These are phyloP conservation scores for Clarias macrocephalus DNA, from an alignment of 2,113 vertebrate genomes.

Conservation along the genomic window DNA sequence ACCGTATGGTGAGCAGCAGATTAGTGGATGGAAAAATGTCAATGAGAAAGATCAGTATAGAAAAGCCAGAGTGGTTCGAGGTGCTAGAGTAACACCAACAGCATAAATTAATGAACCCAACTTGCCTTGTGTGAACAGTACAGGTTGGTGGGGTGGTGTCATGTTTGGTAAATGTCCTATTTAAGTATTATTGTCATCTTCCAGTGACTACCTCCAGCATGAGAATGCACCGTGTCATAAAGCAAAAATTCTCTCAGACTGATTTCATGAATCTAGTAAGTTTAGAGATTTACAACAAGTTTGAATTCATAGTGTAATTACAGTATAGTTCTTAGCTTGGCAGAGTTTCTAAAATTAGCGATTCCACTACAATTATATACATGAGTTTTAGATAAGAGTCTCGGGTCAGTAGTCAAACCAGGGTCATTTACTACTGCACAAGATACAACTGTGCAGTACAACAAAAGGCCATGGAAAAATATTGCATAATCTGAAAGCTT, in stretches of 20 bases:
- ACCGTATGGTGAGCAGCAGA: background rate
- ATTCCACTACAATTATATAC: background rate
- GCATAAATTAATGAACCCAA: background rate
- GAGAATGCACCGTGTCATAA: background rate
- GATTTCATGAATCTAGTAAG: background rate
- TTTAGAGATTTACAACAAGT: background rate
- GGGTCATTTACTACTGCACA: background rate
- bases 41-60: background rate
- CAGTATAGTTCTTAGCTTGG: background rate
- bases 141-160: background rate
- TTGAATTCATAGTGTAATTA: background rate
- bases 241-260: background rate
- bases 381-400: background rate
- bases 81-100: background rate
- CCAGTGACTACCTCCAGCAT: background rate
- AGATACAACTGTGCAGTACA: no score
- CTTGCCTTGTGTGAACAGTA: background rate
- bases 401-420: constrained; percentile 8
- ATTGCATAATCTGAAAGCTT: background rate
- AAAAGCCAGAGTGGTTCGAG: background rate
- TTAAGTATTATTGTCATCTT: background rate
- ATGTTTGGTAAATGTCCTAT: background rate
- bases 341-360: background rate
- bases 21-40: background rate
- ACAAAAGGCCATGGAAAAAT: background rate